phyloP scores from a whole-genome alignment of 2,888 invertebrate species.

The Neoscelio sp. region DNA sequence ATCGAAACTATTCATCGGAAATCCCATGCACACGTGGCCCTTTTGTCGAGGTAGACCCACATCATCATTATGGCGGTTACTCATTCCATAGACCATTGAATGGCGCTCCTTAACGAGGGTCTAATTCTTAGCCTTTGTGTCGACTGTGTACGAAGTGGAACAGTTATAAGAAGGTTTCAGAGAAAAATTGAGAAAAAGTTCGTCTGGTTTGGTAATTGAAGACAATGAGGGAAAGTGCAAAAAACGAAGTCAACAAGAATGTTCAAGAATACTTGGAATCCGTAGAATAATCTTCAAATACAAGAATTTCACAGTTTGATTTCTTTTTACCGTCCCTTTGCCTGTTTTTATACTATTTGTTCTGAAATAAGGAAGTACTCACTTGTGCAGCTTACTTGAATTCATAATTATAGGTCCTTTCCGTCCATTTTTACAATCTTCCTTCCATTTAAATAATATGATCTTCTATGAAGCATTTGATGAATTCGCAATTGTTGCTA shows the following conservation, averaged over 20 bases:
- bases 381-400: no score
- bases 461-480: no score
- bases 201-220: constrained; percentile 34
- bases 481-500: no score
- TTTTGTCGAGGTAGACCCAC: constrained; percentile 65
- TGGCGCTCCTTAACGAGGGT: constrained; percentile 66
- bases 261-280: constrained; percentile 40
- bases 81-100: constrained; percentile 63
- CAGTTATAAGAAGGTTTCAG: constrained; percentile 46
- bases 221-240: constrained; percentile 32
- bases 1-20: constrained; percentile 38
- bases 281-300: constrained; percentile 3
- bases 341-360: not conserved
- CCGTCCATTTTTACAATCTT: no score
- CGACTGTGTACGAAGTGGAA: constrained; percentile 36
- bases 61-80: constrained; percentile 68
- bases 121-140: constrained; percentile 67
- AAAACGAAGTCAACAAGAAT: constrained; percentile 22
- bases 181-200: constrained; percentile 43
- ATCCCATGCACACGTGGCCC: constrained; percentile 66
- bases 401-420: no score
- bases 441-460: no score
- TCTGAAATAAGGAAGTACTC: not conserved
- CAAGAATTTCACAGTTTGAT: constrained; percentile 4
- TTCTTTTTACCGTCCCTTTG: not conserved